Percentiles rank a stretch among this genome's conserved stretches.
Evolutionary conservation across 2,888 invertebrate species (phyloP).

Genomic region (Cheilosia vulpina): DNA sequence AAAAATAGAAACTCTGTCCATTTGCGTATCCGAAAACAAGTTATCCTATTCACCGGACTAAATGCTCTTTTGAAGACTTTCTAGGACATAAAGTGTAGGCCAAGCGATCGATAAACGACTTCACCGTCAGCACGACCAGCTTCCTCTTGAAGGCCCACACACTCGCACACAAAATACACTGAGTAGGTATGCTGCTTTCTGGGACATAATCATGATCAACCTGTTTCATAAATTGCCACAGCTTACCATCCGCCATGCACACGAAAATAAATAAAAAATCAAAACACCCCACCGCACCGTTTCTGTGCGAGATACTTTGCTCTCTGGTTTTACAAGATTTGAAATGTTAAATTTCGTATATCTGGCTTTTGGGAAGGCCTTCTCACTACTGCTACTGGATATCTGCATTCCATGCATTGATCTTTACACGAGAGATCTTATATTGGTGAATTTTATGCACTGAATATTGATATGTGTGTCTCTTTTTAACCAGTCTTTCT

Average conservation of each 20-base stretch:
- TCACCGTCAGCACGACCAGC: background rate
- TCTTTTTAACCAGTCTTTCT: conserved; percentile 36
- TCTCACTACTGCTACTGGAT: conserved; percentile 66
- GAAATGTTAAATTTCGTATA: conserved; percentile 48
- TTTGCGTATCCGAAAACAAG: background rate
- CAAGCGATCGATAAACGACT: conserved; percentile 50
- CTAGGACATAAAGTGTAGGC: conserved; percentile 69
- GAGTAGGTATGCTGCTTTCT: conserved; percentile 48
- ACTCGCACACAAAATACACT: conserved; percentile 11
- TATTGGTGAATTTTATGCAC: background rate
- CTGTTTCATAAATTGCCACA: conserved; percentile 71
- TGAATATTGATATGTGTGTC: conserved; percentile 41
- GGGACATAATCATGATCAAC: conserved; percentile 74
- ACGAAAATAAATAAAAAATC: conserved; percentile 16
- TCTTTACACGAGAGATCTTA: conserved; percentile 35
- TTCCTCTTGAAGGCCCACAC: conserved; percentile 38
- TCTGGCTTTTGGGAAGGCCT: conserved; percentile 32
- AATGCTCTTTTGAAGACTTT: conserved; percentile 31
- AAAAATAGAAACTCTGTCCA: background rate
- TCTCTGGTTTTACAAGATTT: conserved; percentile 49
- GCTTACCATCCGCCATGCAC: conserved; percentile 32
- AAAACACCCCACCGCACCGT: conserved; percentile 23
- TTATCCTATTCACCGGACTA: background rate
- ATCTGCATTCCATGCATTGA: conserved; percentile 40
- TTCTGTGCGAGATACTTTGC: conserved; percentile 50